Conservation (phyloP, 2,888 invertebrate species). For the Pachymerium ferrugineum region DNA sequence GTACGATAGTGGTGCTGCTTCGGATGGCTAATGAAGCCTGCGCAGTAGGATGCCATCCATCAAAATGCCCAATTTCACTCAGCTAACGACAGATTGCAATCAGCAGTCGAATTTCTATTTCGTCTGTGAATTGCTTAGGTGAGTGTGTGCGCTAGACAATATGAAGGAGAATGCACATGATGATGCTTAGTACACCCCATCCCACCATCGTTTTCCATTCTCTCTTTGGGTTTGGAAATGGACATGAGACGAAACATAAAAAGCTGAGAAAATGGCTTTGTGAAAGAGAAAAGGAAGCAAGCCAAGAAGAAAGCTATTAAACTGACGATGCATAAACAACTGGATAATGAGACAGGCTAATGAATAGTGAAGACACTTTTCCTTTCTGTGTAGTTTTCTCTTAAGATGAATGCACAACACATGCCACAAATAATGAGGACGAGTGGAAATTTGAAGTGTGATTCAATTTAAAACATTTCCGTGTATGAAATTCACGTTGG, state of each 20-base stretch:
- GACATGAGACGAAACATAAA: conserved; percentile 15
- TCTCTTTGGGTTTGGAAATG: too few species aligned
- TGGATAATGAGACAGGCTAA: conserved; percentile 15
- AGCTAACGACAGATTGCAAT: conserved; percentile 18
- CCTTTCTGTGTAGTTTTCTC: neutral
- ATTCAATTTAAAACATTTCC: conserved; percentile 2
- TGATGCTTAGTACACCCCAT: neutral
- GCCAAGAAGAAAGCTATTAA: conserved; percentile 19
- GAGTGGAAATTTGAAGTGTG: conserved; percentile 5
- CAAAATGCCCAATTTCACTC: conserved; percentile 10
- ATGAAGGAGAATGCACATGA: neutral
- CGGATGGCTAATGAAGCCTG: conserved; percentile 17
- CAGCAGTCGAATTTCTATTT: conserved; percentile 10
- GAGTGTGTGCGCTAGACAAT: conserved; percentile 8
- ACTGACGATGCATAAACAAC: conserved; percentile 18
- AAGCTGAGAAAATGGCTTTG: conserved; percentile 18
- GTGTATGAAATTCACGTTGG: neutral
- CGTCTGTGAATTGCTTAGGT: conserved; percentile 10
- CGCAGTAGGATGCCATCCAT: conserved; percentile 12
- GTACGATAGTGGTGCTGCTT: conserved; percentile 8
- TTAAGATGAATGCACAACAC: conserved; percentile 6
- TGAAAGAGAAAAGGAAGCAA: conserved; percentile 15
- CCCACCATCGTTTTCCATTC: neutral
- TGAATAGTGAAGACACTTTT: conserved; percentile 16
- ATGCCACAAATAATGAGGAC: conserved; percentile 14